Percentiles rank a stretch among this genome's conserved stretches.
These are phyloP conservation scores for Morus bassanus DNA, from an alignment of 2,797 vertebrate species.

Conservation along the genomic window DNA sequence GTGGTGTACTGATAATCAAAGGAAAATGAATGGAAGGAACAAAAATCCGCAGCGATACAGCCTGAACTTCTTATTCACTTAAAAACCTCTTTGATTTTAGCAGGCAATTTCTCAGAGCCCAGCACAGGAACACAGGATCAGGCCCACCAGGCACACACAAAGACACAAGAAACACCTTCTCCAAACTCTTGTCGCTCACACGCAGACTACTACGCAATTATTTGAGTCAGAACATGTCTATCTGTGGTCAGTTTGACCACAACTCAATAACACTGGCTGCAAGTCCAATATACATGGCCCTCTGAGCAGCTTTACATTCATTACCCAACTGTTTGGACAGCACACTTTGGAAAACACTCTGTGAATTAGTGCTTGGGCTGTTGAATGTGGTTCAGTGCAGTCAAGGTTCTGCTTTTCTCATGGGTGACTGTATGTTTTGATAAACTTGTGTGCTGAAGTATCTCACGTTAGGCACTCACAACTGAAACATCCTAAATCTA, in stretches of 20 bases:
- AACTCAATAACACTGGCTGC: background rate
- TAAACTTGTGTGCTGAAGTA: background rate
- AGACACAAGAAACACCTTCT: background rate
- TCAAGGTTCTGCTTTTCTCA: background rate
- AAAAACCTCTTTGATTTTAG: conserved; percentile 18
- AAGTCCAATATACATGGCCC: background rate
- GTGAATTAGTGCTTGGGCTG: background rate
- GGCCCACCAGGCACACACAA: background rate
- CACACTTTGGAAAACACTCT: background rate
- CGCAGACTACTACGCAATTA: background rate
- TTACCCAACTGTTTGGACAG: background rate
- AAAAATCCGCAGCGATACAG: background rate
- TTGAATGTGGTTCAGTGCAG: background rate
- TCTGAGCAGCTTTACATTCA: background rate
- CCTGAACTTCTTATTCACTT: background rate
- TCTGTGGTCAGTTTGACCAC: background rate
- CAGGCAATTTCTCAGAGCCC: background rate
- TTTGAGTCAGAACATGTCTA: background rate
- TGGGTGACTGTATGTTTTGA: background rate
- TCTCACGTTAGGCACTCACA: background rate
- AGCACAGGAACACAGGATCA: background rate
- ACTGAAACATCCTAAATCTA: background rate
- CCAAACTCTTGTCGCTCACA: background rate
- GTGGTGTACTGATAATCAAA: conserved; percentile 29
- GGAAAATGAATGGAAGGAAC: background rate